Conservation (phyloP, 2,888 invertebrate genomes). For the Nemotelus nigrinus region DNA sequence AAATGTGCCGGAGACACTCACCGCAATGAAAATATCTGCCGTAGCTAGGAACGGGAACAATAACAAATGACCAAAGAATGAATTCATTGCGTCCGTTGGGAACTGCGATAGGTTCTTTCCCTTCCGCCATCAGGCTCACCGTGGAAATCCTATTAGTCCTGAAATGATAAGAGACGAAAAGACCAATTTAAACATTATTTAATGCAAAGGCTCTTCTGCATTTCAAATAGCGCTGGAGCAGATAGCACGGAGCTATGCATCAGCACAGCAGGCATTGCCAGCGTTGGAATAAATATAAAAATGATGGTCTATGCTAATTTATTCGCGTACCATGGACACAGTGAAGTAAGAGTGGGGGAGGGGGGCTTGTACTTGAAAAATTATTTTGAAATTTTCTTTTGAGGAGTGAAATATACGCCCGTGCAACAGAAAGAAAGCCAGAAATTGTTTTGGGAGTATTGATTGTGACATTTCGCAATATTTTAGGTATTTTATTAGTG, state of each 20-base stretch:
- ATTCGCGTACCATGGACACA: constrained; percentile 18
- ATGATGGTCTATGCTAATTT: constrained; percentile 37
- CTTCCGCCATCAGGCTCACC: background rate
- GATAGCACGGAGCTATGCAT: background rate
- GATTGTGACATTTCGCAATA: no score
- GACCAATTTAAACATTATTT: constrained; percentile 39
- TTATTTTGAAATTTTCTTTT: no score
- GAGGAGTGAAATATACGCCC: no score
- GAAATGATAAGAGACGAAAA: constrained; percentile 32
- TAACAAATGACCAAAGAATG: constrained; percentile 26
- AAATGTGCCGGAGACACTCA: background rate
- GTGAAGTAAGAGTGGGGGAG: no score
- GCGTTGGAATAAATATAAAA: constrained; percentile 5
- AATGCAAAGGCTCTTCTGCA: constrained; percentile 41
- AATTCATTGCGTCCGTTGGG: constrained; percentile 9
- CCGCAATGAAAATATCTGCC: background rate
- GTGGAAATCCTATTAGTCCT: constrained; percentile 17
- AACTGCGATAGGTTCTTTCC: background rate
- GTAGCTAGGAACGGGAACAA: background rate
- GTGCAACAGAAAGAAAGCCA: no score
- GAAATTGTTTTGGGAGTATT: no score
- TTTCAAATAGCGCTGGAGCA: constrained; percentile 11
- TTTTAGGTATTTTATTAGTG: no score
- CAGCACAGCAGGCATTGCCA: background rate
- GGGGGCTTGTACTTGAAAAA: no score